Conservation (phyloP, 2,797 vertebrate genomes). For the Xerus rutilus region DNA sequence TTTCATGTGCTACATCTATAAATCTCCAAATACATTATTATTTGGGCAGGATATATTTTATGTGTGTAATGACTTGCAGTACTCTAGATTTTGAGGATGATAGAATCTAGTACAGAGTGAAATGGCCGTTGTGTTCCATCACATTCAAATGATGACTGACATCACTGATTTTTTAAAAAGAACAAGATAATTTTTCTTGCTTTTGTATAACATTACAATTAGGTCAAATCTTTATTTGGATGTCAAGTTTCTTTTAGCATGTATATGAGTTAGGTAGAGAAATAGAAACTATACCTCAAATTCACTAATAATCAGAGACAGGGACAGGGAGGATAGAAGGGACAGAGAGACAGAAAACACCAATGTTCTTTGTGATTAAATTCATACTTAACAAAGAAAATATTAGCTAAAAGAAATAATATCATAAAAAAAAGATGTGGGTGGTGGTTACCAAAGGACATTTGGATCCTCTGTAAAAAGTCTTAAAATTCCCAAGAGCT, state of each 20-base stretch:
- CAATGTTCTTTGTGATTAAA: constrained; percentile 12
- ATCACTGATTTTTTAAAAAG: neutral
- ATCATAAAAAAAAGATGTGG: constrained; percentile 39
- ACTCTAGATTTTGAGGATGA: neutral
- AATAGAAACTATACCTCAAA: neutral
- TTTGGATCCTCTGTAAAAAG: constrained; percentile 51
- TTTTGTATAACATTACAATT: constrained; percentile 7
- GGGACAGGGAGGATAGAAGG: neutral
- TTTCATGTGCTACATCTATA: neutral
- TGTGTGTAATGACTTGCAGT: neutral
- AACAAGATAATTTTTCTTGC: neutral
- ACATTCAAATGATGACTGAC: neutral
- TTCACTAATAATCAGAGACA: neutral
- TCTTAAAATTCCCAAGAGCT: constrained; percentile 27
- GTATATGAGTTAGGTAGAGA: neutral
- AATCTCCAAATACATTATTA: neutral
- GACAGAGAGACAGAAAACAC: neutral
- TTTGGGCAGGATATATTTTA: constrained; percentile 53
- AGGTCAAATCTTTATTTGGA: constrained; percentile 45
- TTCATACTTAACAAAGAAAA: constrained; percentile 58
- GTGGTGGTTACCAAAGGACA: constrained; percentile 53
- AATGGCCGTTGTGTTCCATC: constrained; percentile 2
- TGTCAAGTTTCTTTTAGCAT: constrained; percentile 58
- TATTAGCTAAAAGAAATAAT: constrained; percentile 54
- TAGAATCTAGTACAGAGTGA: neutral